Percentiles rank a stretch among this genome's conserved stretches.
Evolutionary conservation across 2,888 invertebrate genomes (phyloP).

Genomic region (Tetanocera ferruginea): DNA sequence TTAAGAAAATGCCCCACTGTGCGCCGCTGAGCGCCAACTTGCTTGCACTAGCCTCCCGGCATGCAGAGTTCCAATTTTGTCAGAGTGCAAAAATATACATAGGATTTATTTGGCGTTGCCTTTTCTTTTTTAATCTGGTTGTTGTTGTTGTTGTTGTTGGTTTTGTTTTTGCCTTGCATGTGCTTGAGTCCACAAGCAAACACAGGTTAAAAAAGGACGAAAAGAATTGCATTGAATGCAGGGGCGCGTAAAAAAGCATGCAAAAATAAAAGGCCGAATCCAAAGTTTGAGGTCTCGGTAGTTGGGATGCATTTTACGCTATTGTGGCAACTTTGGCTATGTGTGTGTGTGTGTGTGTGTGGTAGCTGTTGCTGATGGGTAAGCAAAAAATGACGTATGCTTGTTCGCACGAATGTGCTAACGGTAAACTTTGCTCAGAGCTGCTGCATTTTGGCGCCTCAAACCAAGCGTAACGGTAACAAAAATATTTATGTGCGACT

Average conservation of each 20-base stretch:
- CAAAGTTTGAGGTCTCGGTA: not conserved
- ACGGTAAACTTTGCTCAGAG: not conserved
- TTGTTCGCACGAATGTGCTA: not conserved
- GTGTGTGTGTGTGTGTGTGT: not conserved
- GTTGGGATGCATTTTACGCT: not conserved
- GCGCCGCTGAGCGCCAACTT: no score
- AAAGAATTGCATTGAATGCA: conserved; percentile 1
- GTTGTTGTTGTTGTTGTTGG: not conserved
- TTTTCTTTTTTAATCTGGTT: not conserved
- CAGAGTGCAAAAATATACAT: conserved; percentile 2
- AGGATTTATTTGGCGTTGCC: not conserved
- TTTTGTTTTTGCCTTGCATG: not conserved
- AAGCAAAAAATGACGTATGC: not conserved
- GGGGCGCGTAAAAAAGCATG: conserved; percentile 29
- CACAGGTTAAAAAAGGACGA: conserved; percentile 26
- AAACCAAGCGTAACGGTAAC: not conserved
- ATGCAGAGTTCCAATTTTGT: conserved; percentile 14
- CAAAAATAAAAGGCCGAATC: not conserved
- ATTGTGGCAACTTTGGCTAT: not conserved
- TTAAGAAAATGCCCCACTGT: no score
- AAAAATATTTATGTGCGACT: not conserved
- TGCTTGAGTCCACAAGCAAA: not conserved
- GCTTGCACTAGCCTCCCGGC: not conserved
- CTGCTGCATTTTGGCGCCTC: not conserved
- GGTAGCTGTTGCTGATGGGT: not conserved